Base-by-base conservation (phyloP, 1,140 invertebrate species). In the Ptiloglossa arizonensis region DNA sequence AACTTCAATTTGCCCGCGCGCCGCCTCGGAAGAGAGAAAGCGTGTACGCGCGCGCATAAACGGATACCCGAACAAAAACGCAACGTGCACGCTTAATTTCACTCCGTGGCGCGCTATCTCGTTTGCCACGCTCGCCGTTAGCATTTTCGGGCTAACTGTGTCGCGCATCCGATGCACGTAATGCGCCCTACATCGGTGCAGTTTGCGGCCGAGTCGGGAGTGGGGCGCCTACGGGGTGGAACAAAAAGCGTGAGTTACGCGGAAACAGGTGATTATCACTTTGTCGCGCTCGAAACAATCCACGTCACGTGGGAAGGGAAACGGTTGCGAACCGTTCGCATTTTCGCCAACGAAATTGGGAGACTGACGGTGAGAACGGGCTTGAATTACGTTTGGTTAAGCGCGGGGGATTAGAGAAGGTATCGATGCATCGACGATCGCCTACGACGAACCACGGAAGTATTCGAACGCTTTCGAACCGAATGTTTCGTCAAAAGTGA, bases 1-100 rank as follows among this genome's bases (percentile, higher is more conserved):
- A 77, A 70, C 70, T 70, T 70, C 74, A 77, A 77, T 77, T 77
- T 70, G 24, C 56, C 24, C 29, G 32, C n/a, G 6, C 13, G 15
- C 50, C n/a, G 52, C 5, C 27, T 15, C 54, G 27, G n/a, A n/a
- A n/a, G n/a, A n/a, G n/a, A n/a, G n/a, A n/a, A n/a, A n/a, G n/a
- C n/a, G n/a, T n/a, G n/a, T n/a, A n/a, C n/a, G 32, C 48, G 2
- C 22, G 46, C 22, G 22, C 6, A 13, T 32, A 11, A 41, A 17
- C 32, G 24, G n/a, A n/a, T n/a, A 5, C 6, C 32, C 0, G 35
- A 3, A 22, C 59, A 77, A 77, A 77, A 77, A 77, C n/a, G 24
- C 41, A n/a, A n/a, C 50, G 57, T 56, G 46, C 68, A 54, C 56
- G 75, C 68, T 77, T 77, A 77, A 77, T 77, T 77, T 77, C 67